Percentiles rank a stretch among this genome's conserved stretches.
Conservation (phyloP, 2,888 invertebrate species). For the Pharmacophagus antenor region DNA sequence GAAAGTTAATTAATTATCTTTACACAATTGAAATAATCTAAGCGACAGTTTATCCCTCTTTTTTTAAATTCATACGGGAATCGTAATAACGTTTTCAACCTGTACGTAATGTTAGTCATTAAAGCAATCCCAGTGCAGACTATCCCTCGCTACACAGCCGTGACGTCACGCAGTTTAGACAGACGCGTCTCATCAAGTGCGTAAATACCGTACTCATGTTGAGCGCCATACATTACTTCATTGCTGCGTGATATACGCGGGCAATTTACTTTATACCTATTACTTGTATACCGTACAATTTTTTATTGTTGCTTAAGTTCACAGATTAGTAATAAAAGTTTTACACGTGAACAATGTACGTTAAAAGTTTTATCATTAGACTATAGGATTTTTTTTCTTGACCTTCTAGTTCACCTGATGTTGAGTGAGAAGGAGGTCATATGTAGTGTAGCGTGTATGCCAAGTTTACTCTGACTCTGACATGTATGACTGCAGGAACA, state of each 20-base stretch:
- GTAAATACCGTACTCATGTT: slow-evolving; percentile 12
- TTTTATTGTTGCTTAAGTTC: background rate
- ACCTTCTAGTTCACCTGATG: too few relatives aligned
- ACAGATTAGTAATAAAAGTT: too few relatives aligned
- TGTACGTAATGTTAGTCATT: background rate
- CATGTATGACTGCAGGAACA: too few relatives aligned
- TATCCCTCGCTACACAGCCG: background rate
- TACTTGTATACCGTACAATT: background rate
- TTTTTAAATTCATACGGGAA: too few relatives aligned
- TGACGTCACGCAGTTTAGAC: slow-evolving; percentile 6
- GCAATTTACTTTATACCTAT: background rate
- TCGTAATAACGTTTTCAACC: background rate
- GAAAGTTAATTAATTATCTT: too few relatives aligned
- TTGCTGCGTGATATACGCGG: background rate
- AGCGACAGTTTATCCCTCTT: too few relatives aligned
- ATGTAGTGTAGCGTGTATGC: too few relatives aligned
- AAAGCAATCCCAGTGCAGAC: background rate
- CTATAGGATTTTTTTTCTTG: background rate
- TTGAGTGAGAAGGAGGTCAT: too few relatives aligned
- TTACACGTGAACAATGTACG: background rate
- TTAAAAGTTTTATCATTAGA: background rate
- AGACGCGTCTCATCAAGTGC: slow-evolving; percentile 4
- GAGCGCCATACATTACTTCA: slow-evolving; percentile 7
- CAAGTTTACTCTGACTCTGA: too few relatives aligned
- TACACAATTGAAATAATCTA: too few relatives aligned